Evolutionary conservation across 2,888 invertebrate genomes (phyloP).

Genomic region (Lomographa bimaculata): DNA sequence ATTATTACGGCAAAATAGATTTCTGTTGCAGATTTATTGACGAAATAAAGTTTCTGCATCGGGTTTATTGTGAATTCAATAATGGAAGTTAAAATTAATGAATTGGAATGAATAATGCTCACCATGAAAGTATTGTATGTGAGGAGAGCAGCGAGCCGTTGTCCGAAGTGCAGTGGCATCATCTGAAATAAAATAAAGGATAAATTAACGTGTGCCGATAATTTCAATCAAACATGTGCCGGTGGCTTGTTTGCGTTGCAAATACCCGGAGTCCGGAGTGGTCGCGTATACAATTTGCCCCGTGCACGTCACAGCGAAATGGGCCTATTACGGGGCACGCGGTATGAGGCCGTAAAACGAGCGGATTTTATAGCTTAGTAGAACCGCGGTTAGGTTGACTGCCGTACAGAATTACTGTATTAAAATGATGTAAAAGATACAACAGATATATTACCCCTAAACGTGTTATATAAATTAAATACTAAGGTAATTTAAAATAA

Average conservation of each 20-base stretch:
- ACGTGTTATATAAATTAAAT: too few species aligned
- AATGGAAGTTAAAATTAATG: slow-evolving; percentile 12
- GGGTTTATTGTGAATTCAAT: slow-evolving; percentile 9
- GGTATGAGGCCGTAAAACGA: slow-evolving; percentile 24
- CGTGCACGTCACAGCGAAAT: slow-evolving; percentile 33
- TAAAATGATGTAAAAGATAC: slow-evolving; percentile 4
- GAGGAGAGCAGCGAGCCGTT: slow-evolving; percentile 51
- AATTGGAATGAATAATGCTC: slow-evolving; percentile 31
- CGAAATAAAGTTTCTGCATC: slow-evolving; percentile 17
- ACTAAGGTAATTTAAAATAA: too few species aligned
- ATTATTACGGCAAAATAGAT: slow-evolving; percentile 26
- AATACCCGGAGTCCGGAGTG: slow-evolving; percentile 38
- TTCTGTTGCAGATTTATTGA: slow-evolving; percentile 29
- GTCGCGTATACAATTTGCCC: slow-evolving; percentile 40
- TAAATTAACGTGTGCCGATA: slow-evolving; percentile 43
- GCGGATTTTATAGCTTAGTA: slow-evolving; percentile 22
- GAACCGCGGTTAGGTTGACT: slow-evolving; percentile 12
- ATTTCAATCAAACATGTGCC: slow-evolving; percentile 50
- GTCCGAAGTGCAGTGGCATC: slow-evolving; percentile 55
- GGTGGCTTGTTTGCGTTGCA: slow-evolving; percentile 50
- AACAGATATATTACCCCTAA: neutral
- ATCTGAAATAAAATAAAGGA: slow-evolving; percentile 57
- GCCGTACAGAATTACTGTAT: slow-evolving; percentile 15
- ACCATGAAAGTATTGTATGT: slow-evolving; percentile 68
- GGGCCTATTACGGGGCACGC: slow-evolving; percentile 33